Evolutionary conservation across 2,113 vertebrate genomes (phyloP).

Genomic region (Colistium nudipinnis): DNA sequence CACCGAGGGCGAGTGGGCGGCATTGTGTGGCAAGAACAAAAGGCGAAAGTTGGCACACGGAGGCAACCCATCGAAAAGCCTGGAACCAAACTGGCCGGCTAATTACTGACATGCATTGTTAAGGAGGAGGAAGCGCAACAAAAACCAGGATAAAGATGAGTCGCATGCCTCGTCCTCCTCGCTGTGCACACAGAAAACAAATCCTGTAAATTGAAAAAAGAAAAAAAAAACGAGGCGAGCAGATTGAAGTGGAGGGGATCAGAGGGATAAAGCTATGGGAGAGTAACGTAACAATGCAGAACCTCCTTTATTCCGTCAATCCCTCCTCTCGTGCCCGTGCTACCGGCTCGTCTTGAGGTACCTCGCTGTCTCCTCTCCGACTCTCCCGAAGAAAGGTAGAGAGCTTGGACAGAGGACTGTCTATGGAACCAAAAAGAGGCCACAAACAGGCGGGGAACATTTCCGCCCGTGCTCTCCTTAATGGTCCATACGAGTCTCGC

Average conservation of each 20-base stretch:
- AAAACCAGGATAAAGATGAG: conserved; percentile 81
- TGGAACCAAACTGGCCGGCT: conserved; percentile 80
- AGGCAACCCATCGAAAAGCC: conserved; percentile 75
- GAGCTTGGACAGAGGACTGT: conserved; percentile 39
- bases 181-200: conserved; percentile 71
- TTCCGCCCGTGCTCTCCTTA: conserved; percentile 50
- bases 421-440: conserved; percentile 31
- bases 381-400: conserved; percentile 37
- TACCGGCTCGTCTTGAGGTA: conserved; percentile 45
- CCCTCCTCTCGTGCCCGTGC: conserved; percentile 50
- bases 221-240: conserved; percentile 49
- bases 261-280: conserved; percentile 65
- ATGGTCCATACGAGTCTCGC: conserved; percentile 16
- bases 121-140: conserved; percentile 73
- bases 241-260: conserved; percentile 70
- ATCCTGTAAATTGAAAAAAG: conserved; percentile 81
- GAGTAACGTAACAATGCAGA: conserved; percentile 57
- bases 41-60: conserved; percentile 80
- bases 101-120: conserved; percentile 83
- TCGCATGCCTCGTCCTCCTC: conserved; percentile 79
- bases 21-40: conserved; percentile 80
- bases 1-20: conserved; percentile 77
- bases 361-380: conserved; percentile 24
- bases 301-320: conserved; percentile 63
- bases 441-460: conserved; percentile 46